phyloP scores from a whole-genome alignment of 2,888 invertebrate species.

The Conomelus anceps region DNA sequence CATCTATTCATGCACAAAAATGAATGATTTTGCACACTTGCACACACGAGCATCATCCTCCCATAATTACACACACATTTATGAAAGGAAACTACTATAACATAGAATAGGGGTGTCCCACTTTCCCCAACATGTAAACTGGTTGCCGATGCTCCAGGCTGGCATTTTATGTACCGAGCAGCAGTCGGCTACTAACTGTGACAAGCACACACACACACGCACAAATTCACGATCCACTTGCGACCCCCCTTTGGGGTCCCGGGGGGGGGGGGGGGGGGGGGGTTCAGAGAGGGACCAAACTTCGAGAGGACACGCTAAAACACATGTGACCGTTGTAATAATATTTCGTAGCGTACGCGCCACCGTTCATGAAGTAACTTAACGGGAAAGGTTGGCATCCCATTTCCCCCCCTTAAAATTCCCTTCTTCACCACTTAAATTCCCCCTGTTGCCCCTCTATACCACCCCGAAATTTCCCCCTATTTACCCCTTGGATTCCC shows the following conservation, averaged over 20 bases:
- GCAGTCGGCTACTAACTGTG: not conserved
- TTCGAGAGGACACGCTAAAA: not conserved
- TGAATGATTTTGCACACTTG: too few relatives aligned
- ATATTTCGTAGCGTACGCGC: not conserved
- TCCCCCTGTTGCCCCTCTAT: too few relatives aligned
- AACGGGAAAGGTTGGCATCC: not conserved
- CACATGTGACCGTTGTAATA: not conserved
- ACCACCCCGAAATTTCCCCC: too few relatives aligned
- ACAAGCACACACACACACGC: not conserved
- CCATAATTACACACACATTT: too few relatives aligned
- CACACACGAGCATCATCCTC: too few relatives aligned
- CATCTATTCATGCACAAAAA: too few relatives aligned
- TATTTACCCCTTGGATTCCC: too few relatives aligned
- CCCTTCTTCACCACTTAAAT: too few relatives aligned
- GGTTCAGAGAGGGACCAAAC: not conserved
- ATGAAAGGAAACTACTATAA: too few relatives aligned
- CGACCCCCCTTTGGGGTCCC: not conserved
- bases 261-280: not conserved
- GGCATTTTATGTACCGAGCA: not conserved
- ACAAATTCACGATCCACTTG: not conserved
- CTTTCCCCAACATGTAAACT: too few relatives aligned
- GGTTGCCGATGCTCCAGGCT: not conserved
- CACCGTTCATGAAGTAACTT: not conserved
- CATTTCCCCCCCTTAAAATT: too few relatives aligned
- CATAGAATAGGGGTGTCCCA: too few relatives aligned